Evolutionary conservation across 1,140 invertebrate genomes (phyloP), one percentile per base, ranked within the genome.

Genomic region (Drosophila ohnishii): DNA sequence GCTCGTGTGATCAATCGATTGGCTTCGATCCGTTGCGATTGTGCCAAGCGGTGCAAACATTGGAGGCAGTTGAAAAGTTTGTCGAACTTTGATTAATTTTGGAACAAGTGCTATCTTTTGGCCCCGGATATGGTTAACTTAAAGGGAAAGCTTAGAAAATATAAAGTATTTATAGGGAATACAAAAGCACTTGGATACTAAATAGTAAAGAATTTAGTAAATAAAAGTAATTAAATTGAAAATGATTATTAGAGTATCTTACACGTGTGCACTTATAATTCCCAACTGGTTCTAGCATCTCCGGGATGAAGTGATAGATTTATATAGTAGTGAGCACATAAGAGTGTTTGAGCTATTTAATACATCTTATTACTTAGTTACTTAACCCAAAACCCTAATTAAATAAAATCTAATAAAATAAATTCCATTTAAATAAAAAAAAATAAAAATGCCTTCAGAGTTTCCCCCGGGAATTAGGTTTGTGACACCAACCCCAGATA

Each of bases 51-150:
- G 22, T 37, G 32, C 16, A 45, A 56, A 34, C 34, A 44, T 47
- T 47, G 37, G 64, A 70, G 67, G 65, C 67, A 71, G 34, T 70
- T 57, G 42, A 70, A 32, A 70, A 71, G 67, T 71, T 71, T 47
- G 22, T 39, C 11, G 35, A 61, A 19, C 19, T 28, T 34, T 37
- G 14, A 62, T 39, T 55, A n/a, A 50, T 48, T 48, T 57, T 9
- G 13, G 7, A 10, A 25, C 32, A 53, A 35, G 8, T 37, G 11
- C 16, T 53, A 14, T 53, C 16, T 22, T 16, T 14, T 2, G 19
- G 0, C 5, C 5, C 32, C 16, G 16, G 7, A 35, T 53, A 35
- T 53, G 16, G 16, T 14, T 51, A 4, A 8, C 19, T 34, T 34
- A 1, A 22, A 32, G 3, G 8, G 13, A 10, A 53, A 25, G 1